Evolutionary conservation across 2,113 vertebrate species (phyloP), one percentile per base, ranked within the genome.

Genomic region (Thryonomys swinderianus): DNA sequence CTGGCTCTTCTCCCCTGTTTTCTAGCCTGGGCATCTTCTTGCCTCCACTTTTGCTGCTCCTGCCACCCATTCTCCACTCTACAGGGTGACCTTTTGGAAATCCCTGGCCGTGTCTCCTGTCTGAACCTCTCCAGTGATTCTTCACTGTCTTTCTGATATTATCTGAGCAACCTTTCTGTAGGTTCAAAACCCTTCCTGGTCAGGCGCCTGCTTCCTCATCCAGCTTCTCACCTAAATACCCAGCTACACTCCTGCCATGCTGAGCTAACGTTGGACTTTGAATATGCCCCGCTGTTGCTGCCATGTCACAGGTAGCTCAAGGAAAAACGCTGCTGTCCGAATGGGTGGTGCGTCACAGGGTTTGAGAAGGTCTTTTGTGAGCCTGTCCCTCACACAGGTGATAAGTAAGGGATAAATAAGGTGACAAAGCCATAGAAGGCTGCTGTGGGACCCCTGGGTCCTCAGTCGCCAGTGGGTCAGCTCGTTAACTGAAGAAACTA

Each of bases 241-340:
- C 11, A 7, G 1, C 55, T 30, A 14, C 0, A 0, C 34, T 45
- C 34, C 48, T 1, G 1, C n/a, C 3, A 0, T 20, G 40, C 53
- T 30, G 53, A 64, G 1, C 57, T 48, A 5, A 79, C 57, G n/a
- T 82, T 59, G 55, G 45, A 53, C 7, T 32, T 78, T 3, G 4
- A 4, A 4, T 1, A 5, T 5, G 2, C 57, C 23, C 1, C 0
- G 7, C 27, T 53, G n/a, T 48, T 34, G 55, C 66, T 78, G 57
- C 5, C 1, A 0, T n/a, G 66, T 61, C 69, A 16, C 0, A 8
- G 67, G 89, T 1, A 11, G 1, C 42, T 7, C 27, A 21, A 53
- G 85, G 51, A 57, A 78, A n/a, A 83, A 62, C 30, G 61, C 7
- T 59, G n/a, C 18, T 64, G 32, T 69, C 61, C 53, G 37, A 61